Evolutionary conservation across 2,113 vertebrate species (phyloP).

Genomic region (Halichoerus grypus): DNA sequence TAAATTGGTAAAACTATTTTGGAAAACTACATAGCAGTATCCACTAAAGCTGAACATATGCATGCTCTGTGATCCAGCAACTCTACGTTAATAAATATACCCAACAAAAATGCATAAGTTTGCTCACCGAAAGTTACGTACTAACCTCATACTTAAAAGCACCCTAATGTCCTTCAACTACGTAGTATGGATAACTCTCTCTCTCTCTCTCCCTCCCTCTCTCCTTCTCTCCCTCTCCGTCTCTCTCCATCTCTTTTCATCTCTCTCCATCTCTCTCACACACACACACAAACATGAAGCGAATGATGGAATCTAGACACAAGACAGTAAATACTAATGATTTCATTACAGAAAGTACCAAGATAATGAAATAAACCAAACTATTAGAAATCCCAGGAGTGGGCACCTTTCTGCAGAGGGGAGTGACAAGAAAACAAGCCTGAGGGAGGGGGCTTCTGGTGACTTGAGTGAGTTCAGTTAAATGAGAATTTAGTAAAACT

Average conservation of each 20-base stretch:
- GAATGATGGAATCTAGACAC: neutral
- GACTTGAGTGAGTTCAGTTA: neutral
- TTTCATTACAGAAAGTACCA: neutral
- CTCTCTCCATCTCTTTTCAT: neutral
- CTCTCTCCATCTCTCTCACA: neutral
- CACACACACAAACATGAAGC: neutral
- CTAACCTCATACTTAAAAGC: neutral
- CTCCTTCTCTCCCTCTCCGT: too few relatives aligned
- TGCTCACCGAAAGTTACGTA: neutral
- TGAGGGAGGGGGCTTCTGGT: rapidly evolving
- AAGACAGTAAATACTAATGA: neutral
- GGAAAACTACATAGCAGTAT: neutral
- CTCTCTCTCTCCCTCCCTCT: neutral
- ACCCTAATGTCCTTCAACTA: neutral
- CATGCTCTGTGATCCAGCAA: neutral
- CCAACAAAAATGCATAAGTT: too few relatives aligned
- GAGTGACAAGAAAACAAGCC: neutral
- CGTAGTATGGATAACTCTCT: neutral
- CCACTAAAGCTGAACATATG: neutral
- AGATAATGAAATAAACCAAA: neutral
- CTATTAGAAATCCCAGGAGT: neutral
- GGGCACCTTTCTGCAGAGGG: rapidly evolving
- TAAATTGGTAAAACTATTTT: neutral
- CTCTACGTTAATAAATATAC: neutral
- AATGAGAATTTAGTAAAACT: neutral